Evolutionary conservation across 1,140 invertebrate species (phyloP).

Genomic region (Diploscapter pachys): DNA sequence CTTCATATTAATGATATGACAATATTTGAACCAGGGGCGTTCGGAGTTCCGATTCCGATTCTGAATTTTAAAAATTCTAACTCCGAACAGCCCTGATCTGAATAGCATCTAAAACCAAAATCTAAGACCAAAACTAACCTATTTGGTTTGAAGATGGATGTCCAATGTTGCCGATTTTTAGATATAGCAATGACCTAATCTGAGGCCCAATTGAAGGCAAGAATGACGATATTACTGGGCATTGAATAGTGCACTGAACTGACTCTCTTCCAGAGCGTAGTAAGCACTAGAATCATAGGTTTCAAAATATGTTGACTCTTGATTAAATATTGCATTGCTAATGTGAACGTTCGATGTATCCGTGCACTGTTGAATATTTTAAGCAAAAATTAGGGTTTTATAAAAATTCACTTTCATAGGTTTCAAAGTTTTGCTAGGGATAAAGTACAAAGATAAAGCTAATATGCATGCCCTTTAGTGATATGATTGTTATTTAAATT

Average conservation of each 20-base stretch:
- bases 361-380: conserved; percentile 7
- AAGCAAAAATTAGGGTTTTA: conserved; percentile 7
- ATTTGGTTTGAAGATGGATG: conserved; percentile 38
- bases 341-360: conserved; percentile 31
- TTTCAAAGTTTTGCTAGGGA: background rate
- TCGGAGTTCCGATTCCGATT: background rate
- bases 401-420: background rate
- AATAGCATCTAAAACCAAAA: background rate
- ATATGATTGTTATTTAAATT: background rate
- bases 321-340: conserved; percentile 1
- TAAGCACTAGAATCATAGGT: conserved; percentile 28
- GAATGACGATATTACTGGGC: conserved; percentile 35
- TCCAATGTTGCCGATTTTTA: conserved; percentile 48
- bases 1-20: too few relatives aligned
- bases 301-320: background rate
- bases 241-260: conserved; percentile 37
- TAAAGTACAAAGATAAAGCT: background rate
- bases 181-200: conserved; percentile 33
- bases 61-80: background rate
- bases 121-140: conserved; percentile 21
- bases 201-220: conserved; percentile 15
- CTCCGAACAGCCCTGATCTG: too few relatives aligned
- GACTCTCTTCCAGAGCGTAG: conserved; percentile 39
- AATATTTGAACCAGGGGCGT: too few relatives aligned
- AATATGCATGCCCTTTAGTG: too few relatives aligned